Evolutionary conservation across 2,113 vertebrate genomes (phyloP).

Genomic region (Microcebus jonahi): DNA sequence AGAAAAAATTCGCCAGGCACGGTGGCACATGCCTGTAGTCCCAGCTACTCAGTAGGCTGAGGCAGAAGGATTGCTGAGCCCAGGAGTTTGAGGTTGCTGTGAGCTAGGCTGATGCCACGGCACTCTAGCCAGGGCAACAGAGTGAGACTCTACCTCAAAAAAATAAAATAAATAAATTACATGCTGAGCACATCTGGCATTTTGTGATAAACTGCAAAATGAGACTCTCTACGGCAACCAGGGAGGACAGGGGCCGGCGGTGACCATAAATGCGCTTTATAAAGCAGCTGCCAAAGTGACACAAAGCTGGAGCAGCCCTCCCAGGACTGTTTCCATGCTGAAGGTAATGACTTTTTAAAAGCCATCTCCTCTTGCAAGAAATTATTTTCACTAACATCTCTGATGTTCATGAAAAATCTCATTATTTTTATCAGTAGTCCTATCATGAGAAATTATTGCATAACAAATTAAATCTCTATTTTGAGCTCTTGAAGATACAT

Average conservation of each 20-base stretch:
- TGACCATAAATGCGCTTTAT: conserved; percentile 74
- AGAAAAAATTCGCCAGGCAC: too few species aligned
- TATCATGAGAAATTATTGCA: not conserved
- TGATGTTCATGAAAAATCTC: conserved; percentile 58
- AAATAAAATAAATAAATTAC: conserved; percentile 77
- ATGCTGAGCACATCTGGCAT: conserved; percentile 84
- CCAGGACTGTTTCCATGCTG: not conserved
- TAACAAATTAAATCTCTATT: conserved; percentile 36
- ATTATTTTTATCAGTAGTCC: not conserved
- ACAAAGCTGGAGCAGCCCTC: not conserved
- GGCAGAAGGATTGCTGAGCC: too few species aligned
- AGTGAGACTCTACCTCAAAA: too few species aligned
- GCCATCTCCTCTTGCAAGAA: conserved; percentile 18
- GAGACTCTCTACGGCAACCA: conserved; percentile 67
- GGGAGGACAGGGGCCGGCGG: conserved; percentile 60
- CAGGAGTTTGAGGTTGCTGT: too few species aligned
- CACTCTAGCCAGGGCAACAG: too few species aligned
- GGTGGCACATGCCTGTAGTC: too few species aligned
- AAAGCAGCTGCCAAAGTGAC: conserved; percentile 54
- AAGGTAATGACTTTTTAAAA: not conserved
- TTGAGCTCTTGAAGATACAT: not conserved
- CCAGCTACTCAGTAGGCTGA: too few species aligned
- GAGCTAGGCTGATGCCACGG: too few species aligned
- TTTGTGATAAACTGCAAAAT: conserved; percentile 83
- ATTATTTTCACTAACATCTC: conserved; percentile 39